Evolutionary conservation across 1,140 invertebrate species (phyloP).

Genomic region (Microplitis mediator): DNA sequence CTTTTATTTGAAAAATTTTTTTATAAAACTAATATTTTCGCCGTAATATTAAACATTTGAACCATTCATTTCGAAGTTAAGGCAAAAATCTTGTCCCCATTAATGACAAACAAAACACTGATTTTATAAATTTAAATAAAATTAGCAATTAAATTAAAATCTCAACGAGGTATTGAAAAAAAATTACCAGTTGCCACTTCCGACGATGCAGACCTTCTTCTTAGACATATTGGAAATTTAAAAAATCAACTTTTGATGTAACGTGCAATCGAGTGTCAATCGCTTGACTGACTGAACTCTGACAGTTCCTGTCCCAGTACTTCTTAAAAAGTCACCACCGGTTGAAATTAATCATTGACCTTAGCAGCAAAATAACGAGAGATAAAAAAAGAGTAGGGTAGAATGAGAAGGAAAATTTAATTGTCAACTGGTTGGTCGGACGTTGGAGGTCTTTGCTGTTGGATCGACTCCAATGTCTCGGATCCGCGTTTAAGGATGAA

Average conservation of each 20-base stretch:
- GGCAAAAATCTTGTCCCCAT: too few relatives aligned
- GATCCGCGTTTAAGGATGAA: too few relatives aligned
- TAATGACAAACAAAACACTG: not conserved
- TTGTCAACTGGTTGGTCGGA: not conserved
- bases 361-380: too few relatives aligned
- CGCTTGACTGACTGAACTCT: too few relatives aligned
- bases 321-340: not conserved
- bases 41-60: too few relatives aligned
- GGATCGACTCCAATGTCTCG: not conserved
- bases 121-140: not conserved
- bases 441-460: too few relatives aligned
- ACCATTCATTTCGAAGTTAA: too few relatives aligned
- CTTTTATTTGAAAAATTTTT: too few relatives aligned
- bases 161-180: not conserved
- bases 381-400: not conserved
- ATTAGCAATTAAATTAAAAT: not conserved
- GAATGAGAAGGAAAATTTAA: conserved; percentile 6
- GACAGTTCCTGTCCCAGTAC: not conserved
- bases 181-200: conserved; percentile 74
- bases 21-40: too few relatives aligned
- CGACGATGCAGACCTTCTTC: conserved; percentile 69
- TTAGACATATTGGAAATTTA: conserved; percentile 43
- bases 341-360: too few relatives aligned
- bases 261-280: too few relatives aligned
- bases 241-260: too few relatives aligned